phyloP scores from a whole-genome alignment of 2,113 vertebrate species.

The Antechinus stuartii region DNA sequence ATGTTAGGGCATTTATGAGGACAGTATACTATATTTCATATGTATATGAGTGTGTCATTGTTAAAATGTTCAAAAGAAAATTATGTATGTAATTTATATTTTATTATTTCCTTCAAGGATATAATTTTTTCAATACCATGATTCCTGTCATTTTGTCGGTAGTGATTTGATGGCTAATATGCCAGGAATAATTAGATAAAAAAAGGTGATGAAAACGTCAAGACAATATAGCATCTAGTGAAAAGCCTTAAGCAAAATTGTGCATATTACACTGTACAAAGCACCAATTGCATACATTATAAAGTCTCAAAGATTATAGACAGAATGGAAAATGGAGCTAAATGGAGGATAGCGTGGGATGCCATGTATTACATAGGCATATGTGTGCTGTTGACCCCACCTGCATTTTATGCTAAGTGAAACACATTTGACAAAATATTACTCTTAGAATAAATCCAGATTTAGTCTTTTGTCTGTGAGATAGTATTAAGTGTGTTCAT shows the following conservation, averaged over 20 bases:
- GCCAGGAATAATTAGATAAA: conserved; percentile 78
- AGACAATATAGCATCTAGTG: conserved; percentile 53
- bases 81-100: conserved; percentile 79
- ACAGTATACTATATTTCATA: conserved; percentile 74
- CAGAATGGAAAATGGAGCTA: conserved; percentile 21
- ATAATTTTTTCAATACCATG: conserved; percentile 65
- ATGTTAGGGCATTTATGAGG: conserved; percentile 68
- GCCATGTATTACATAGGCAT: conserved; percentile 34
- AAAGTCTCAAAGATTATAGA: background rate
- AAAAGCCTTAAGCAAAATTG: conserved; percentile 51
- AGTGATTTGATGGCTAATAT: conserved; percentile 75
- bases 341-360: background rate
- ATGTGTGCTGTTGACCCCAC: conserved; percentile 45
- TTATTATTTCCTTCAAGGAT: conserved; percentile 73
- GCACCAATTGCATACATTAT: background rate
- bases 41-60: conserved; percentile 68
- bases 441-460: conserved; percentile 45
- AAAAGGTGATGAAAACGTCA: conserved; percentile 66
- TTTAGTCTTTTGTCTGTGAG: conserved; percentile 21
- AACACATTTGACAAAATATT: conserved; percentile 52
- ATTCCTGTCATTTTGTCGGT: conserved; percentile 67
- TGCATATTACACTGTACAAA: conserved; percentile 14
- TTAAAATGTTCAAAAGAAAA: conserved; percentile 71
- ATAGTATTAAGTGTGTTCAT: conserved; percentile 8
- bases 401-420: conserved; percentile 55